Percentiles rank a stretch among this genome's conserved stretches.
phyloP scores from a whole-genome alignment of 2,888 invertebrate genomes.

The Caenorhabditis sp. region DNA sequence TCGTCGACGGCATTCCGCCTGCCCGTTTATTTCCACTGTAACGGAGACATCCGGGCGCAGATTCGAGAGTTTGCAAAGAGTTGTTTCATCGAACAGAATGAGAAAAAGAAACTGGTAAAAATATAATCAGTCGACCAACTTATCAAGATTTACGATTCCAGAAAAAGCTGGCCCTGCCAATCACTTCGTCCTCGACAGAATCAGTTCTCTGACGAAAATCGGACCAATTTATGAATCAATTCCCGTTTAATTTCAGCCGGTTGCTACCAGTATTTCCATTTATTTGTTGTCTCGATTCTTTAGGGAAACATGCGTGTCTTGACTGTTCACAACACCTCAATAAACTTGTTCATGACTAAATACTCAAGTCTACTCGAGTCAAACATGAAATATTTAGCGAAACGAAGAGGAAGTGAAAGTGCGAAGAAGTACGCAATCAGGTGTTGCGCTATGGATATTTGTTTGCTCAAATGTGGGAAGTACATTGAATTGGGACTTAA shows the following conservation, averaged over 20 bases:
- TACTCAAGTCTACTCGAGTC: not conserved
- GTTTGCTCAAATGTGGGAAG: no score
- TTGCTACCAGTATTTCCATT: no score
- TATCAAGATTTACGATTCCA: conserved; percentile 19
- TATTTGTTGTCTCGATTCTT: conserved; percentile 18
- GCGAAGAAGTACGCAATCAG: not conserved
- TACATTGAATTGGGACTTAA: no score
- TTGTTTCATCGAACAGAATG: conserved; percentile 55
- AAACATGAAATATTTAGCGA: not conserved
- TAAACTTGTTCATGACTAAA: conserved; percentile 26
- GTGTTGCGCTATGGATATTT: not conserved
- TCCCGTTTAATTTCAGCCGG: no score
- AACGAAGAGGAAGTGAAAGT: not conserved
- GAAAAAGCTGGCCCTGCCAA: conserved; percentile 50
- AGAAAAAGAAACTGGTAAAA: conserved; percentile 60
- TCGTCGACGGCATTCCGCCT: conserved; percentile 72
- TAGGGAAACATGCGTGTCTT: conserved; percentile 29
- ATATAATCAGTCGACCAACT: no score
- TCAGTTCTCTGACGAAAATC: conserved; percentile 45
- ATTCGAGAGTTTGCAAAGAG: conserved; percentile 52
- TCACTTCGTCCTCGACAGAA: conserved; percentile 47
- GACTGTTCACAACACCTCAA: conserved; percentile 29
- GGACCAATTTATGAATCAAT: not conserved
- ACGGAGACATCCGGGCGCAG: conserved; percentile 66
- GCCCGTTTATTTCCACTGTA: conserved; percentile 72